A percentile compares a stretch with the other conserved stretches of the same genome.
Evolutionary conservation across 2,113 vertebrate species (phyloP).

Genomic region (Thalassarche chlororhynchos): DNA sequence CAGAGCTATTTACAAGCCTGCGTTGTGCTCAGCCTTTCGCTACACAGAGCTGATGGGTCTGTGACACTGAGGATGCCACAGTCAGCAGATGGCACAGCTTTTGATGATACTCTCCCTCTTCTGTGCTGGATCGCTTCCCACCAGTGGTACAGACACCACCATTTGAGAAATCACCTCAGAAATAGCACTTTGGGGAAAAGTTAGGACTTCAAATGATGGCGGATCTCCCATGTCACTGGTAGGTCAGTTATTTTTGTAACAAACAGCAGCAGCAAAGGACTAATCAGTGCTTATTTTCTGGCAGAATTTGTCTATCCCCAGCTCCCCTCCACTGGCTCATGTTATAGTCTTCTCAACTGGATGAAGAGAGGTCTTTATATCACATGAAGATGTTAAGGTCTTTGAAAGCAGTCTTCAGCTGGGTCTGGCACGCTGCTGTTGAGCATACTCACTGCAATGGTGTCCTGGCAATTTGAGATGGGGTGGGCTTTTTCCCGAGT

Average conservation of each 20-base stretch:
- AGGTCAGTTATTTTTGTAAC: neutral
- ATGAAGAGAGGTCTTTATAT: neutral
- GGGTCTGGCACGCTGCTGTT: neutral
- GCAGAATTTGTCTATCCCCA: neutral
- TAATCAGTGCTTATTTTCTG: neutral
- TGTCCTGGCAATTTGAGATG: neutral
- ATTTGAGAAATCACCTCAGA: slow-evolving; percentile 3
- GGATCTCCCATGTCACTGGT: neutral
- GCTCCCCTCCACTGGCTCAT: neutral
- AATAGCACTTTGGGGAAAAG: neutral
- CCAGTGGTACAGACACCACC: neutral
- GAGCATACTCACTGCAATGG: neutral
- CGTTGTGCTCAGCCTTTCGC: neutral
- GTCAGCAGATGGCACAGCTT: neutral
- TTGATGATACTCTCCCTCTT: neutral
- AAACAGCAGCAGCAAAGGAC: neutral
- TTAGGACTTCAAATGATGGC: neutral
- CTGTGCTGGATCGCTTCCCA: neutral
- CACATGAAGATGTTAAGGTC: neutral
- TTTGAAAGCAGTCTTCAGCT: neutral
- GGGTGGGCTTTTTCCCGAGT: neutral
- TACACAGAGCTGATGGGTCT: neutral
- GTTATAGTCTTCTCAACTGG: neutral
- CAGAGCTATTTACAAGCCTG: neutral
- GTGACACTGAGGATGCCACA: neutral